A percentile compares a stretch with the other conserved stretches of the same genome.
phyloP scores from a whole-genome alignment of 2,113 vertebrate species.

The Ctenomys sociabilis region DNA sequence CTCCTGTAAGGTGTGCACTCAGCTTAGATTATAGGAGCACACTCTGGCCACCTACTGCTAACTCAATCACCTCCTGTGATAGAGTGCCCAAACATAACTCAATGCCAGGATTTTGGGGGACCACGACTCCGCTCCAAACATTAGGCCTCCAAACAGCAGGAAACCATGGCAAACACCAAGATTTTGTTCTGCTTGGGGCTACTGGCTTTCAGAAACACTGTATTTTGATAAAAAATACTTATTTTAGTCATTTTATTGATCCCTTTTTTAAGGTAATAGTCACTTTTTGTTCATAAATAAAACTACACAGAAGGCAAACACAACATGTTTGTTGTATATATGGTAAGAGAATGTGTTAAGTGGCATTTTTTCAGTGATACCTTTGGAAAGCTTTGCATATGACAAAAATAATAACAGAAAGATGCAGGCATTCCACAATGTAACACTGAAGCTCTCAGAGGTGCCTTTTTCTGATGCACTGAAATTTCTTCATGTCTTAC shows the following conservation, averaged over 20 bases:
- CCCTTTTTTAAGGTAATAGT: background rate
- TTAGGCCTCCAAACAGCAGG: background rate
- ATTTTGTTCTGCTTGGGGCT: background rate
- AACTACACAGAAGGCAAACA: background rate
- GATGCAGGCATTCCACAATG: background rate
- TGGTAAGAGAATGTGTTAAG: background rate
- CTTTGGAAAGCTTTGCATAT: background rate
- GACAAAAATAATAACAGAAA: slow-evolving; percentile 5
- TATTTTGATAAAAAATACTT: background rate
- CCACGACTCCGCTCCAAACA: background rate
- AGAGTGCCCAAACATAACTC: background rate
- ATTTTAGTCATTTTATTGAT: background rate
- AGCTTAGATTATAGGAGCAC: background rate
- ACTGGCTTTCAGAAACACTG: background rate
- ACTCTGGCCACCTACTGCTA: background rate
- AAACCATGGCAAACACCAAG: background rate
- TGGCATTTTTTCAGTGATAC: background rate
- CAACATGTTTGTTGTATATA: background rate
- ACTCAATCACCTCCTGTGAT: background rate
- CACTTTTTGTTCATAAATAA: background rate
- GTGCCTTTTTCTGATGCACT: slow-evolving; percentile 10
- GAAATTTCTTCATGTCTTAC: slow-evolving; percentile 41
- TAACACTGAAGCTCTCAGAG: background rate
- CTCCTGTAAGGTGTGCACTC: background rate
- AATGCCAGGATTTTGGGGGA: background rate